Evolutionary conservation across 2,113 vertebrate genomes (phyloP), one percentile per base, ranked within the genome.

Genomic region (Excalfactoria chinensis): DNA sequence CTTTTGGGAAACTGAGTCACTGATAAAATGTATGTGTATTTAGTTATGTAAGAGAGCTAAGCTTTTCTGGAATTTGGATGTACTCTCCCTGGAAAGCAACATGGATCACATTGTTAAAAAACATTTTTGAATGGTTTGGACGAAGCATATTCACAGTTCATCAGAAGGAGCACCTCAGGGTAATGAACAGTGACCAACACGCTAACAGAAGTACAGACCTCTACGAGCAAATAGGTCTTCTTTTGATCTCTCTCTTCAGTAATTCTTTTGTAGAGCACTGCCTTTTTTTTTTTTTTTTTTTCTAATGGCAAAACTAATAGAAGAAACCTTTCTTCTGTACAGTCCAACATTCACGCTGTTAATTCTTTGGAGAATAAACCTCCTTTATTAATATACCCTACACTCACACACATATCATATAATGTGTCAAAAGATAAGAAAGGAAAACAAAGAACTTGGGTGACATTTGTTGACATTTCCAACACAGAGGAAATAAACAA

Each of bases 401-500:
- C 58, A 77, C 32, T 92, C 84, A 22, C 41, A 83, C 62, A 64
- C 88, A 56, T 76, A 69, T 94, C 94, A 97, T 90, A 96, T 90
- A 91, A 91, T 87, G 88, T 63, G 86, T 88, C 62, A 76, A 87
- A 91, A 95, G 86, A 95, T 87, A 94, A 89, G 88, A 88, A 87
- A 86, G 34, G 43, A 90, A 93, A 88, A 44, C 44, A 86, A 30
- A 92, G 93, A 97, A 80, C 84, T 58, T 82, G 30, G 75, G 89
- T 97, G 98, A 96, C 97, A 98, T 98, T 97, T 98, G 94, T 97
- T 97, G 98, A 96, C 97, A 97, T 98, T 98, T 98, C 95, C 96
- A 97, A 95, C 86, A 91, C 13, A 0, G 59, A 92, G 59, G 75
- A 97, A 98, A 94, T 90, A 97, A 97, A 97, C 96, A 97, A 96